Evolutionary conservation across 2,797 vertebrate genomes (phyloP).

Genomic region (Falco biarmicus): DNA sequence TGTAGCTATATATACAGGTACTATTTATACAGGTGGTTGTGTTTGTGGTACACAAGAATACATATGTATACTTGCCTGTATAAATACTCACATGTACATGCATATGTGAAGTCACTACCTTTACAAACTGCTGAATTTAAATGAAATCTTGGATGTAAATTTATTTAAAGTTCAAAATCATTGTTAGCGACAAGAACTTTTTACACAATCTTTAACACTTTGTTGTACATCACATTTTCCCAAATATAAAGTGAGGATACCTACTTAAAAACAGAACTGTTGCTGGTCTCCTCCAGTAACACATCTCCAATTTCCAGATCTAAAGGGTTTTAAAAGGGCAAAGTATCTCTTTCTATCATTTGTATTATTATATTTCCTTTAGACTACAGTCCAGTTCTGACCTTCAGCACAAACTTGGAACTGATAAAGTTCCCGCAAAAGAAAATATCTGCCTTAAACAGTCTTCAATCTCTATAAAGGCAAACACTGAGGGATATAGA

Average conservation of each 20-base stretch:
- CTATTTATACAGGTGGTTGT: not conserved
- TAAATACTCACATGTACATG: rapidly evolving
- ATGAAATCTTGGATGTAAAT: not conserved
- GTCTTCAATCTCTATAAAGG: not conserved
- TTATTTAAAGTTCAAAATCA: not conserved
- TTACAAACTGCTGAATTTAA: not conserved
- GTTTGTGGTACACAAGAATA: not conserved
- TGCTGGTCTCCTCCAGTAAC: not conserved
- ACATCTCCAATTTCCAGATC: not conserved
- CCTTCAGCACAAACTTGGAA: not conserved
- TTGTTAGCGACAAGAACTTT: not conserved
- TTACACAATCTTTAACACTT: not conserved
- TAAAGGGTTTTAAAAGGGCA: not conserved
- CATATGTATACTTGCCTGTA: not conserved
- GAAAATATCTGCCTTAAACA: not conserved
- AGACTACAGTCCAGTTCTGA: not conserved
- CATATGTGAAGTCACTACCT: not conserved
- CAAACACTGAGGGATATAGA: not conserved
- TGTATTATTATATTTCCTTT: not conserved
- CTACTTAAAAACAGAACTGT: not conserved
- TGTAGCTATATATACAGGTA: not conserved
- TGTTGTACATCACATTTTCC: not conserved
- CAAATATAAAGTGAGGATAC: not conserved
- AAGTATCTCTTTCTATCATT: not conserved
- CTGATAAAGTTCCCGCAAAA: not conserved